These are phyloP conservation scores for Megalops atlanticus DNA, from an alignment of 2,113 vertebrate species.

Conservation along the genomic window DNA sequence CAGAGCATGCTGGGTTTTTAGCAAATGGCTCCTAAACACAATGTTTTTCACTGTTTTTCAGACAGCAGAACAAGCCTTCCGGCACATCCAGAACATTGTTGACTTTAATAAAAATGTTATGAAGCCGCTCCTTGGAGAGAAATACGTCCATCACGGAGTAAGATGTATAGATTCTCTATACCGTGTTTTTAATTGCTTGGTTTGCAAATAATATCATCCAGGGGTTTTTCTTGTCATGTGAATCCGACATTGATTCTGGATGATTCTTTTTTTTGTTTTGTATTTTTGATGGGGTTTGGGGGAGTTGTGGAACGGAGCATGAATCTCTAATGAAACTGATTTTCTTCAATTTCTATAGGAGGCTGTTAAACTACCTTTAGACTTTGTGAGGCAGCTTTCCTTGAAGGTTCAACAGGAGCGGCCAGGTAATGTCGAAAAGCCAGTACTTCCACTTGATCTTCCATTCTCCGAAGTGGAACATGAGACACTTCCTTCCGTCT, in stretches of 20 bases:
- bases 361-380: constrained; percentile 89
- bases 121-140: constrained; percentile 93
- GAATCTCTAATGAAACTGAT: background rate
- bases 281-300: background rate
- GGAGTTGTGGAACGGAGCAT: background rate
- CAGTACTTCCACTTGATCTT: background rate
- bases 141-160: constrained; percentile 91
- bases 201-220: background rate
- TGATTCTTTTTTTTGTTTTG: background rate
- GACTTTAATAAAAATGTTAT: constrained; percentile 95
- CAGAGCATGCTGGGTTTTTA: too few relatives aligned
- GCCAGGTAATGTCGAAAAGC: constrained; percentile 75
- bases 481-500: background rate
- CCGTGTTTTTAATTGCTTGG: background rate
- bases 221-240: too few relatives aligned
- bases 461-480: background rate
- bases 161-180: constrained; percentile 33
- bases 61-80: constrained; percentile 84
- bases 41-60: constrained; percentile 39
- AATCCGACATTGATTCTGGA: too few relatives aligned
- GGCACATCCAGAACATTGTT: constrained; percentile 91
- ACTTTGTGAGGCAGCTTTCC: constrained; percentile 91
- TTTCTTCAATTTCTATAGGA: constrained; percentile 72
- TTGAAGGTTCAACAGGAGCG: constrained; percentile 91
- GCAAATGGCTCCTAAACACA: background rate